Conservation (phyloP, 2,113 vertebrate species). For the Oncorhynchus nerka region DNA sequence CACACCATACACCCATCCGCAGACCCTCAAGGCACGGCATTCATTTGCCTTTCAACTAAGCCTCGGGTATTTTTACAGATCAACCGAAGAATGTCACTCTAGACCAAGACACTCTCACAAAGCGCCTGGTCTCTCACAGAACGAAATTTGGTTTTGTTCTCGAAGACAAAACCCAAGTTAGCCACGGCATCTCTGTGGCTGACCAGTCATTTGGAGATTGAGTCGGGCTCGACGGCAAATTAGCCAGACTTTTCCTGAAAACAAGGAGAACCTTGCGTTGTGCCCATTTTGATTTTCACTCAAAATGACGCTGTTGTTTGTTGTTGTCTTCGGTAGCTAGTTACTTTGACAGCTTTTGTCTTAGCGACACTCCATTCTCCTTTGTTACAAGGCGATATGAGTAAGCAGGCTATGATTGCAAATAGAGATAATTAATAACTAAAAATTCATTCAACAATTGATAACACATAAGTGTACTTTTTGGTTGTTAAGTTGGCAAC, state of each 20-base stretch:
- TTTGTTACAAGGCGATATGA: too few relatives aligned
- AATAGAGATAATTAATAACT: too few relatives aligned
- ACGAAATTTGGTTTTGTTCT: background rate
- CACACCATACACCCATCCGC: background rate
- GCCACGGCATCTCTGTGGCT: background rate
- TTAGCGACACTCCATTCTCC: too few relatives aligned
- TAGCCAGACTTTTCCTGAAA: too few relatives aligned
- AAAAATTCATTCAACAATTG: too few relatives aligned
- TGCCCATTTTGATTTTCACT: too few relatives aligned
- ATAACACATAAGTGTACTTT: too few relatives aligned
- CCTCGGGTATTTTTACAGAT: slow-evolving; percentile 35
- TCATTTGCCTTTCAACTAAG: slow-evolving; percentile 51
- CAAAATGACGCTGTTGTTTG: too few relatives aligned
- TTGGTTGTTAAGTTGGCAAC: background rate
- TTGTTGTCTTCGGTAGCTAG: too few relatives aligned
- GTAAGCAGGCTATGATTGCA: too few relatives aligned
- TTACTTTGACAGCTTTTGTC: too few relatives aligned
- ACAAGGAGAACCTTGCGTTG: background rate
- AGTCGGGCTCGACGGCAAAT: background rate
- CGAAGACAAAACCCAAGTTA: background rate
- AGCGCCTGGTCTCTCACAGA: background rate
- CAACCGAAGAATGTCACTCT: slow-evolving; percentile 43
- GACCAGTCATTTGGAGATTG: background rate
- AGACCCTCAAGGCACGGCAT: slow-evolving; percentile 33
- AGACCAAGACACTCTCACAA: background rate